A percentile compares a stretch with the other conserved stretches of the same genome.
Evolutionary conservation across 2,888 invertebrate genomes (phyloP).

Genomic region (Tinea trinotella): DNA sequence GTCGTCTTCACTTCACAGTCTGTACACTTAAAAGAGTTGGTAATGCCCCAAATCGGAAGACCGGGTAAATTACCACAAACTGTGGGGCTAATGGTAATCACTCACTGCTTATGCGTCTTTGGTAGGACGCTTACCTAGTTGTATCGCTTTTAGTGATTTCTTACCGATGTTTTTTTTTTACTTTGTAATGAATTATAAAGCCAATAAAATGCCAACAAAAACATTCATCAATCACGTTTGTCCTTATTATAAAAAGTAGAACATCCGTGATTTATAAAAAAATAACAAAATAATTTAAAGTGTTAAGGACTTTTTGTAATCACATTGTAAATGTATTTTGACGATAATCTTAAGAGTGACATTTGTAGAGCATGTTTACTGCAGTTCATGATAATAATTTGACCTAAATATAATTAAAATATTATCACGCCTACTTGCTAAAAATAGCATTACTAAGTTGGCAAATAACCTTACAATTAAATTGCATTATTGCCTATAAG

Average conservation of each 20-base stretch:
- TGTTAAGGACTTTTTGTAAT: background rate
- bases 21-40: no score
- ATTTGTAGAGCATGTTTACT: conserved; percentile 13
- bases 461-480: background rate
- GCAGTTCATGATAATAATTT: conserved; percentile 1
- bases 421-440: background rate
- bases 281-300: background rate
- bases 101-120: no score
- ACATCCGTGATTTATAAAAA: background rate
- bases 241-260: background rate
- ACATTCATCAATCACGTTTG: background rate
- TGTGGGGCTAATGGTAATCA: no score
- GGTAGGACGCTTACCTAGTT: no score
- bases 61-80: no score
- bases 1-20: no score
- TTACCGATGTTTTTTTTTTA: no score
- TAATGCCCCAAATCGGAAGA: no score
- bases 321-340: background rate
- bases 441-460: background rate
- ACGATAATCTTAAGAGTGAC: conserved; percentile 14
- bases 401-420: conserved; percentile 2
- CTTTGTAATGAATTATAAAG: no score
- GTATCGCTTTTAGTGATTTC: no score
- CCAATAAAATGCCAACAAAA: no score
- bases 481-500: no score